A percentile compares a stretch with the other conserved stretches of the same genome.
Evolutionary conservation across 2,888 invertebrate genomes (phyloP).

Genomic region (Julus scandinavius): DNA sequence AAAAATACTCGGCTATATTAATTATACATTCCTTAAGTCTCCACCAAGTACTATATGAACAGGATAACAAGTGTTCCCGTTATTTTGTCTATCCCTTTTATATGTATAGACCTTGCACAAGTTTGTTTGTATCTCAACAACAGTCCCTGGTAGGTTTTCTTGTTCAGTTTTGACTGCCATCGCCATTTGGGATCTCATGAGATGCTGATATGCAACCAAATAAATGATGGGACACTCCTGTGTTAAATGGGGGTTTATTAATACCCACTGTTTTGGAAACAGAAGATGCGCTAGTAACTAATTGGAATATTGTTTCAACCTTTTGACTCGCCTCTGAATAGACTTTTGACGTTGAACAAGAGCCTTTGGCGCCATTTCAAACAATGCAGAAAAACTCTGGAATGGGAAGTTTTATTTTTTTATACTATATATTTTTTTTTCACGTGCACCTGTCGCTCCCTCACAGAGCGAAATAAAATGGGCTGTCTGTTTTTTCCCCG

Average conservation of each 20-base stretch:
- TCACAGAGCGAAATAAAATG: not conserved
- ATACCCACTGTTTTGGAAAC: not conserved
- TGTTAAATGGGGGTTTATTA: not conserved
- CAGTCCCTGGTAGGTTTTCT: too few relatives aligned
- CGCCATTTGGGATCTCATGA: too few relatives aligned
- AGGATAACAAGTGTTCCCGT: too few relatives aligned
- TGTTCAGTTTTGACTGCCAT: too few relatives aligned
- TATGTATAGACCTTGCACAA: too few relatives aligned
- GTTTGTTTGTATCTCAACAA: too few relatives aligned
- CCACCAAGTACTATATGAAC: too few relatives aligned
- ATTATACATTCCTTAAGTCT: too few relatives aligned
- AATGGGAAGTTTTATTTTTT: slow-evolving; percentile 12
- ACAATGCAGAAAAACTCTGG: not conserved
- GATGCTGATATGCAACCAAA: not conserved
- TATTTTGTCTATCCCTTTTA: too few relatives aligned
- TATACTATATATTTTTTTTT: not conserved
- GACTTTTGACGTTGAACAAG: not conserved
- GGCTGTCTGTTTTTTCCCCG: not conserved
- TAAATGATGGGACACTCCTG: not conserved
- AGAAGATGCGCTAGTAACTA: not conserved
- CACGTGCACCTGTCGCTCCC: not conserved
- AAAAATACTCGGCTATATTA: too few relatives aligned
- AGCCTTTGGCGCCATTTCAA: slow-evolving; percentile 4
- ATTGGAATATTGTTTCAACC: slow-evolving; percentile 33
- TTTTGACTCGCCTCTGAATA: slow-evolving; percentile 11